Evolutionary conservation across 2,797 vertebrate genomes (phyloP).

Genomic region (Hafferia zeledoni): DNA sequence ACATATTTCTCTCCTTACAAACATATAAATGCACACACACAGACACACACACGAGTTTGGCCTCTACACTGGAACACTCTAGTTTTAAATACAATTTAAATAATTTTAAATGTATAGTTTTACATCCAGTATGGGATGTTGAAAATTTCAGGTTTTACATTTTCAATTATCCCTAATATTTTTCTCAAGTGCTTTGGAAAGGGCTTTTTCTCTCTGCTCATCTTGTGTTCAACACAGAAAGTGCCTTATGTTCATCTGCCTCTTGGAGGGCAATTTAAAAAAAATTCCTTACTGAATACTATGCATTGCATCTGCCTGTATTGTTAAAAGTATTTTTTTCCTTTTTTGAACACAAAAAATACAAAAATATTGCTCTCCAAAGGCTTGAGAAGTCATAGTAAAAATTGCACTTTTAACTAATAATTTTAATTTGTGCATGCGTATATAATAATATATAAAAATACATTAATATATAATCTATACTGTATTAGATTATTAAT

Average conservation of each 20-base stretch:
- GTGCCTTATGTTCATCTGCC: not conserved
- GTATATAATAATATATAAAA: not conserved
- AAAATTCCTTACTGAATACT: not conserved
- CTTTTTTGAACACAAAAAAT: not conserved
- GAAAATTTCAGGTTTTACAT: not conserved
- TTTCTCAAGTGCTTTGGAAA: not conserved
- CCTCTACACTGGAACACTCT: not conserved
- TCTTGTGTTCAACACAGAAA: not conserved
- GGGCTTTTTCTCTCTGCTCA: not conserved
- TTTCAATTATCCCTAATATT: not conserved
- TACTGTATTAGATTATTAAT: not conserved
- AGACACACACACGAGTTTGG: not conserved
- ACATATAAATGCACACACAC: too few species aligned
- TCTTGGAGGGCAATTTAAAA: not conserved
- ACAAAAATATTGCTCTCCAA: not conserved
- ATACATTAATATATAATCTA: not conserved
- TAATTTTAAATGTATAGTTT: not conserved
- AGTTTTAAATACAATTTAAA: not conserved
- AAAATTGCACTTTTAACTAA: not conserved
- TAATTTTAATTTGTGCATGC: not conserved
- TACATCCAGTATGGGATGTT: not conserved
- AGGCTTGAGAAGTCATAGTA: not conserved
- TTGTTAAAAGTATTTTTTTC: not conserved
- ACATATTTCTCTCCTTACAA: not conserved
- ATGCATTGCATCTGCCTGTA: fast-evolving